A percentile compares a stretch with the other conserved stretches of the same genome.
Conservation (phyloP, 2,888 invertebrate species). For the Thereva nobilitata region DNA sequence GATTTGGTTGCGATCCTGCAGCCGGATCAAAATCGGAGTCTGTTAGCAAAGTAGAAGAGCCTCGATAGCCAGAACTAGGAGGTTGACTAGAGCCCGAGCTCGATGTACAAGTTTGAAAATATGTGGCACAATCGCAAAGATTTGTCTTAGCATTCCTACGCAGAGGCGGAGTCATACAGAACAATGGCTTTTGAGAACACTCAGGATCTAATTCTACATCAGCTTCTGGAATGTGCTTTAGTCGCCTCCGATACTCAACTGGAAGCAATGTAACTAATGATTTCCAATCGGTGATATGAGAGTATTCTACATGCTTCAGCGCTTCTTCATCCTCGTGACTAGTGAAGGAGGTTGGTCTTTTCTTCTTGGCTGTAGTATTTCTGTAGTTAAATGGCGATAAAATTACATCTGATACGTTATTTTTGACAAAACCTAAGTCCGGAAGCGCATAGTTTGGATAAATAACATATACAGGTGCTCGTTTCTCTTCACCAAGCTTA, state of each 20-base stretch:
- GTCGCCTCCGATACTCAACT: constrained; percentile 76
- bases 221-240: constrained; percentile 78
- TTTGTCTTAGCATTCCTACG: constrained; percentile 67
- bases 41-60: constrained; percentile 80
- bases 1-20: constrained; percentile 41
- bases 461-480: constrained; percentile 83
- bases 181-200: constrained; percentile 62
- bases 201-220: constrained; percentile 59
- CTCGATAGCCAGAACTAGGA: constrained; percentile 83
- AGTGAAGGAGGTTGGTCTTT: constrained; percentile 76
- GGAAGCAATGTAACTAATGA: constrained; percentile 88
- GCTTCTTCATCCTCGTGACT: constrained; percentile 80
- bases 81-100: constrained; percentile 67
- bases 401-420: constrained; percentile 66
- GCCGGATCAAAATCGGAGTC: constrained; percentile 63
- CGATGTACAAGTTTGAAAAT: constrained; percentile 49
- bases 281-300: constrained; percentile 91
- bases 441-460: constrained; percentile 91
- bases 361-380: constrained; percentile 65
- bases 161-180: constrained; percentile 63
- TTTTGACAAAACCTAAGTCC: constrained; percentile 79
- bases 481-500: constrained; percentile 64
- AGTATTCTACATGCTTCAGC: constrained; percentile 76
- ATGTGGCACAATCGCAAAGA: constrained; percentile 56
- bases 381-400: constrained; percentile 64